phyloP scores from a whole-genome alignment of 2,797 vertebrate species.

The Hyperoplus immaculatus region DNA sequence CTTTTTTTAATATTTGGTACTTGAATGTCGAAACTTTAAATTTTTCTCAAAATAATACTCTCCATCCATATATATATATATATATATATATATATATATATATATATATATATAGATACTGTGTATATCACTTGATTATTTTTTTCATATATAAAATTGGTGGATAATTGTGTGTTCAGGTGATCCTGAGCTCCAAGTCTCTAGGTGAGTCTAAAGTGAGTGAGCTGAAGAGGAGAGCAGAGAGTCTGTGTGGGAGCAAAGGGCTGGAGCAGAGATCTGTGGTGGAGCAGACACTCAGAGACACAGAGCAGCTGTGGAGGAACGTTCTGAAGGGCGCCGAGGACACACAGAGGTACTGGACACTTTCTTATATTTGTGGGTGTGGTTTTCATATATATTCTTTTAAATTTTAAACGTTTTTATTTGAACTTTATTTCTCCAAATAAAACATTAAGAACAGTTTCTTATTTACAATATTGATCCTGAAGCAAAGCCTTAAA shows the following conservation, averaged over 20 bases:
- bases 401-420: too few species aligned
- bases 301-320: slow-evolving; percentile 75
- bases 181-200: slow-evolving; percentile 81
- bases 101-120: too few species aligned
- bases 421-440: too few species aligned
- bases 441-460: too few species aligned
- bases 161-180: slow-evolving; percentile 70
- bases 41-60: too few species aligned
- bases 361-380: neutral
- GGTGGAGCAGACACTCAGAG: slow-evolving; percentile 59
- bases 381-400: neutral
- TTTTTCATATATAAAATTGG: neutral
- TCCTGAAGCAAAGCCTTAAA: too few species aligned
- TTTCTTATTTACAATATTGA: too few species aligned
- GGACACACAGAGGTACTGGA: slow-evolving; percentile 67
- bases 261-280: slow-evolving; percentile 67
- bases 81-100: too few species aligned
- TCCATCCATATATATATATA: too few species aligned
- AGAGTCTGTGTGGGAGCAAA: slow-evolving; percentile 68
- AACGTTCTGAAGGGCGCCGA: slow-evolving; percentile 60
- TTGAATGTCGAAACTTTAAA: too few species aligned
- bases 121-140: too few species aligned
- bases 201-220: slow-evolving; percentile 84
- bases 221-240: slow-evolving; percentile 67
- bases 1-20: neutral